phyloP scores from a whole-genome alignment of 2,888 invertebrate genomes.

The Aricia artaxerxes region DNA sequence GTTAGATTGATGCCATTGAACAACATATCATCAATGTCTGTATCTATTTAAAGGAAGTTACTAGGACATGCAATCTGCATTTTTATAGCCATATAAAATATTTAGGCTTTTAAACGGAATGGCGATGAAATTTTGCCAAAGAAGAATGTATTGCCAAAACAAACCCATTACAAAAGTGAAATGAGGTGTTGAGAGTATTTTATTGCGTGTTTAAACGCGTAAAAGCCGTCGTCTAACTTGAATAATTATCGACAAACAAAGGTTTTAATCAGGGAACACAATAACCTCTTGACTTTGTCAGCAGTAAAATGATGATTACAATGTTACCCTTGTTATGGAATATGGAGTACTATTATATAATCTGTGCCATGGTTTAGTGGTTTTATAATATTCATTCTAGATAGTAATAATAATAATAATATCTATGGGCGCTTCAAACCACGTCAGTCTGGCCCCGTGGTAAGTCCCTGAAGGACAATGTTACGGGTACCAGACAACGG shows the following conservation, averaged over 20 bases:
- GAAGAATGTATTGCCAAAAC: not conserved
- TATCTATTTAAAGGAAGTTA: not conserved
- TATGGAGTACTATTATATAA: too few relatives aligned
- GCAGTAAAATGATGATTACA: not conserved
- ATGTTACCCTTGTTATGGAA: not conserved
- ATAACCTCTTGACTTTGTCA: conserved; percentile 2
- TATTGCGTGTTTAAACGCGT: not conserved
- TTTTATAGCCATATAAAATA: not conserved
- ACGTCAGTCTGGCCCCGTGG: too few relatives aligned
- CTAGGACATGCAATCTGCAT: not conserved
- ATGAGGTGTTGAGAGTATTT: conserved; percentile 23
- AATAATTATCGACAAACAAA: conserved; percentile 7
- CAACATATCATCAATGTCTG: not conserved
- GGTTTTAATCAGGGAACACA: not conserved
- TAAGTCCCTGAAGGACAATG: too few relatives aligned
- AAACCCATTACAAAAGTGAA: conserved; percentile 24
- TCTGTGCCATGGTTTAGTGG: not conserved
- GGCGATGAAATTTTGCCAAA: not conserved
- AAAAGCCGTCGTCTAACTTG: not conserved
- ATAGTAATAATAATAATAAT: too few relatives aligned
- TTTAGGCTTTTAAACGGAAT: not conserved
- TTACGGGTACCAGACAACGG: too few relatives aligned
- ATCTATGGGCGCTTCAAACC: too few relatives aligned
- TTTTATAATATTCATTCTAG: not conserved
- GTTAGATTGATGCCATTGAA: too few relatives aligned